Percentiles rank a stretch among this genome's conserved stretches.
phyloP scores from a whole-genome alignment of 2,797 vertebrate genomes.

The Podargus strigoides region DNA sequence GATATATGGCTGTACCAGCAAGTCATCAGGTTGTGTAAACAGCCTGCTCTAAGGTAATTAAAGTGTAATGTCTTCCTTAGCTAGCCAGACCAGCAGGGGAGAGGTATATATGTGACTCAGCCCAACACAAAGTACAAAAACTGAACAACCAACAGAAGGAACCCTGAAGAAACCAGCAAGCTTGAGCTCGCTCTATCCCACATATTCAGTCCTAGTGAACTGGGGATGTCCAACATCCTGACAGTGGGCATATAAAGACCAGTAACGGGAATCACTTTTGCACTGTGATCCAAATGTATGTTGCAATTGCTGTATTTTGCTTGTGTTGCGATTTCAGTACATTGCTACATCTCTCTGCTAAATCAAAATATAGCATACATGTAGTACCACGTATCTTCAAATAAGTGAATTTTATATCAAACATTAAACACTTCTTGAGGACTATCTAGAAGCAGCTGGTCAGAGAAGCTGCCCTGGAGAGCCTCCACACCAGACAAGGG shows the following conservation, averaged over 20 bases:
- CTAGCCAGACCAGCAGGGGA: background rate
- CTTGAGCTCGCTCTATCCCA: background rate
- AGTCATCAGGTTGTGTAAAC: background rate
- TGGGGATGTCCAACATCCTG: background rate
- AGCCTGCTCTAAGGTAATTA: background rate
- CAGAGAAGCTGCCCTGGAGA: background rate
- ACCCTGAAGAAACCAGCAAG: background rate
- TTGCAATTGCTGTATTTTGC: background rate
- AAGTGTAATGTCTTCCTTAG: background rate
- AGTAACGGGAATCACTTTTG: background rate
- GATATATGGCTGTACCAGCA: background rate
- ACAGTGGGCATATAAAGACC: background rate
- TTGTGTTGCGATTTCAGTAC: background rate
- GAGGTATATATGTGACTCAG: rapidly evolving
- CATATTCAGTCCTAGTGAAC: background rate
- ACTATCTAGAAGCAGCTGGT: background rate
- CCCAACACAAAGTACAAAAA: background rate
- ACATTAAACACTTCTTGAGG: background rate
- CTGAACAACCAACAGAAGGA: background rate
- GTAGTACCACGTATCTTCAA: background rate
- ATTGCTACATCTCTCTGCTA: background rate
- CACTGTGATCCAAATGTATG: background rate
- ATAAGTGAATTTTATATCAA: background rate
- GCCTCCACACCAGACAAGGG: background rate
- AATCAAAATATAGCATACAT: background rate